Evolutionary conservation across 2,113 vertebrate genomes (phyloP).

Genomic region (Leucoraja erinaceus): DNA sequence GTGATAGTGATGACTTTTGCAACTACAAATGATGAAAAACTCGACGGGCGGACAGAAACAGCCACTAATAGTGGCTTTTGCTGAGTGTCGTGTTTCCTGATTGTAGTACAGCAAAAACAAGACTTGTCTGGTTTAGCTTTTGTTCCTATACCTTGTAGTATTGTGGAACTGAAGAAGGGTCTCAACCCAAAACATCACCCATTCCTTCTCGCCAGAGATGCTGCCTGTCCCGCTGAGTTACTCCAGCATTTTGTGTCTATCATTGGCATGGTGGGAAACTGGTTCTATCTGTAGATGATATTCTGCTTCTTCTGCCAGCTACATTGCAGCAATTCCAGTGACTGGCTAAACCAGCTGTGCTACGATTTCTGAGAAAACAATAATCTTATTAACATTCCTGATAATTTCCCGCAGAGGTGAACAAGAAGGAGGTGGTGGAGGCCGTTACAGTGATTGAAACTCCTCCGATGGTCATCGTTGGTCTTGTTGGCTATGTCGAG

Average conservation of each 20-base stretch:
- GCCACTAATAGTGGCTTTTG: constrained; percentile 47
- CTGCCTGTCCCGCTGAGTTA: too few species aligned
- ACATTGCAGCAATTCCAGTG: background rate
- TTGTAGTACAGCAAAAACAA: background rate
- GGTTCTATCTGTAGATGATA: background rate
- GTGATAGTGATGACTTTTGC: too few species aligned
- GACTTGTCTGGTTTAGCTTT: background rate
- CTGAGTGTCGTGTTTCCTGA: constrained; percentile 70
- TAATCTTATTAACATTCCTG: background rate
- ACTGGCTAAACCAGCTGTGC: background rate
- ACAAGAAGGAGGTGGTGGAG: constrained; percentile 96
- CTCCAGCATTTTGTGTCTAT: background rate
- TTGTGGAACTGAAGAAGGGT: too few species aligned
- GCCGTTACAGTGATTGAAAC: constrained; percentile 92
- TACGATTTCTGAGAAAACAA: background rate
- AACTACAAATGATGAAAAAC: constrained; percentile 58
- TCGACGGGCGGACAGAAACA: constrained; percentile 71
- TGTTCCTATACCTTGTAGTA: background rate
- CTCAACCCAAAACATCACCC: too few species aligned
- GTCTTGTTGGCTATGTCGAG: constrained; percentile 81
- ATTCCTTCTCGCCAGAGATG: too few species aligned
- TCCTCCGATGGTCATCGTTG: constrained; percentile 90
- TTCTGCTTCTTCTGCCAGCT: background rate
- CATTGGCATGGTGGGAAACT: background rate
- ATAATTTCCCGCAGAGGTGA: constrained; percentile 72